phyloP scores from a whole-genome alignment of 2,113 vertebrate genomes.

The Gila orcuttii region DNA sequence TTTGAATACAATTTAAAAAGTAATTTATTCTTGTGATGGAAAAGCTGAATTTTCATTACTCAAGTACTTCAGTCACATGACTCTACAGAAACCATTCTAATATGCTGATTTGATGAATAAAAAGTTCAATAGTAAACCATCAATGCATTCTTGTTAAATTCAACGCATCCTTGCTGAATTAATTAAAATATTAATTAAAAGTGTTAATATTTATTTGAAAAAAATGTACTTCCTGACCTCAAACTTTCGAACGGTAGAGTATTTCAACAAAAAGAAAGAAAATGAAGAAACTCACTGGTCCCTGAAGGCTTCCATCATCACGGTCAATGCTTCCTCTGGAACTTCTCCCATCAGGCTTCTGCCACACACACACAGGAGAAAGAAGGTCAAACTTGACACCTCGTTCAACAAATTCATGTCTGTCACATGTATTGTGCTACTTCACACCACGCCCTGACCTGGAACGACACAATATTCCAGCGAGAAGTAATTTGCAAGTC shows the following conservation, averaged over 20 bases:
- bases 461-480: neutral
- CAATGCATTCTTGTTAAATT: no score
- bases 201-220: neutral
- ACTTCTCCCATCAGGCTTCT: conserved; percentile 95
- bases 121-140: no score
- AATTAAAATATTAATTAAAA: neutral
- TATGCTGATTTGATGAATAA: neutral
- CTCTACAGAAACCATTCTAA: neutral
- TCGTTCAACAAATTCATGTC: neutral
- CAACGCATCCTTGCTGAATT: neutral
- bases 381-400: neutral
- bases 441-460: neutral
- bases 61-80: neutral
- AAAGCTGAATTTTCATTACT: neutral
- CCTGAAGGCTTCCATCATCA: conserved; percentile 87
- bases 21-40: neutral
- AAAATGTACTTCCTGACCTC: neutral
- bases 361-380: conserved; percentile 24
- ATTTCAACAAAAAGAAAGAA: conserved; percentile 39
- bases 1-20: no score
- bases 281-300: conserved; percentile 80
- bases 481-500: neutral
- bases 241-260: neutral
- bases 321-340: conserved; percentile 91
- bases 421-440: neutral